Evolutionary conservation across 1,140 invertebrate species (phyloP).

Genomic region (Brachionus paranguensis): DNA sequence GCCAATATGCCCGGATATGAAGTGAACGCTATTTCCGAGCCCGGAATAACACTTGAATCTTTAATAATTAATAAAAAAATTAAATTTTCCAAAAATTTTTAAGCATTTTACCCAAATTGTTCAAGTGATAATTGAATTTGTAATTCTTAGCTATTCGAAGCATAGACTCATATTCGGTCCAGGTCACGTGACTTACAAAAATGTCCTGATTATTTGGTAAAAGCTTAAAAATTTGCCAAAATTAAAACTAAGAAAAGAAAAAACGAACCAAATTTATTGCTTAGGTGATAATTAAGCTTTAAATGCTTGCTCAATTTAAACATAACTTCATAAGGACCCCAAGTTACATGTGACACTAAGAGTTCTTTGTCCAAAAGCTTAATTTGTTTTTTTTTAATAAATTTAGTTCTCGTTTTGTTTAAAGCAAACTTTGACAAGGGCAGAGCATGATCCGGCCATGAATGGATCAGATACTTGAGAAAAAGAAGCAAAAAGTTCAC

Average conservation of each 20-base stretch:
- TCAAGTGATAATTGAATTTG: slow-evolving; percentile 68
- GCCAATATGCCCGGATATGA: slow-evolving; percentile 79
- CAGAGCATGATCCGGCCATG: slow-evolving; percentile 43
- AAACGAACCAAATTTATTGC: slow-evolving; percentile 4
- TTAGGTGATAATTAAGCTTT: slow-evolving; percentile 52
- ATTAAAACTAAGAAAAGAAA: not conserved
- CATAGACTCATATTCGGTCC: slow-evolving; percentile 74
- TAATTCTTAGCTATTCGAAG: slow-evolving; percentile 81
- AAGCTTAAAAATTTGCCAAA: not conserved
- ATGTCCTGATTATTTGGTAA: slow-evolving; percentile 59
- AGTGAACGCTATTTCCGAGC: slow-evolving; percentile 67
- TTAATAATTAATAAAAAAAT: slow-evolving; percentile 37
- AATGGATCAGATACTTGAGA: slow-evolving; percentile 46
- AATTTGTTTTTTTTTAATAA: slow-evolving; percentile 42
- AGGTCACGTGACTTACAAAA: slow-evolving; percentile 66
- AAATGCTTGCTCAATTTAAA: slow-evolving; percentile 81
- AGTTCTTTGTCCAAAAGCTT: slow-evolving; percentile 56
- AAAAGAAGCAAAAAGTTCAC: slow-evolving; percentile 62
- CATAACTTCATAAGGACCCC: slow-evolving; percentile 74
- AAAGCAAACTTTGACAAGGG: slow-evolving; percentile 9
- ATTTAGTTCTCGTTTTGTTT: not conserved
- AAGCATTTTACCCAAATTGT: not conserved
- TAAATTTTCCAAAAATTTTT: not conserved
- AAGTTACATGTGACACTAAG: slow-evolving; percentile 66
- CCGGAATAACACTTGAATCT: slow-evolving; percentile 58